Evolutionary conservation across 2,797 vertebrate species (phyloP).

Genomic region (Crax fasciolata): DNA sequence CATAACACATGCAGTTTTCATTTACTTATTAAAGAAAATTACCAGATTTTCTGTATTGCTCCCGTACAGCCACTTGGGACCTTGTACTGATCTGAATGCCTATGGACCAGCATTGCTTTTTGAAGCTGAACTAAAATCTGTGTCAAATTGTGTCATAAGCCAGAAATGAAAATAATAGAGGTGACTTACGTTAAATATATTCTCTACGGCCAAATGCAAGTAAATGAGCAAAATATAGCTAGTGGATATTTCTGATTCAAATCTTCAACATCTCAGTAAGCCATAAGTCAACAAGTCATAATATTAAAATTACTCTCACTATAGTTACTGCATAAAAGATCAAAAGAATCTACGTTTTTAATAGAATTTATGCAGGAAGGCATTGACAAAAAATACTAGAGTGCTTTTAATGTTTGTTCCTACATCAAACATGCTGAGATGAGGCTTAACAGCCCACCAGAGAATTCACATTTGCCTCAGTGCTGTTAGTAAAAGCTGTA

Average conservation of each 20-base stretch:
- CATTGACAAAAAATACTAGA: not conserved
- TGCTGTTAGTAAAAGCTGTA: slow-evolving; percentile 32
- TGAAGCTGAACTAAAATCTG: not conserved
- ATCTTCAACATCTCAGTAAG: not conserved
- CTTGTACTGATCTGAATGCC: not conserved
- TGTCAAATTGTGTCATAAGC: not conserved
- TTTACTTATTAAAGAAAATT: not conserved
- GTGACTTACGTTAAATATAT: not conserved
- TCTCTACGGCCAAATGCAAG: not conserved
- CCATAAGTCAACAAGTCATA: not conserved
- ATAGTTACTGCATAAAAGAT: not conserved
- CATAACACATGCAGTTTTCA: not conserved
- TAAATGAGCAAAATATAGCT: slow-evolving; percentile 12
- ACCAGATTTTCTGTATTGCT: not conserved
- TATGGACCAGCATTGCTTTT: not conserved
- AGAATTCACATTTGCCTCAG: slow-evolving; percentile 31
- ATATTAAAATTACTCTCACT: slow-evolving; percentile 24
- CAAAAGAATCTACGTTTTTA: not conserved
- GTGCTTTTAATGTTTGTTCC: slow-evolving; percentile 35
- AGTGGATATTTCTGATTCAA: slow-evolving; percentile 8
- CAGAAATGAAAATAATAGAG: not conserved
- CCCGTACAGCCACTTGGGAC: not conserved
- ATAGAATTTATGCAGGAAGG: not conserved
- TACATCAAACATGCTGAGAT: not conserved
- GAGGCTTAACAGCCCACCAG: slow-evolving; percentile 16